Conservation (phyloP, 1,140 invertebrate genomes). For the Trachelipus rathkii region DNA sequence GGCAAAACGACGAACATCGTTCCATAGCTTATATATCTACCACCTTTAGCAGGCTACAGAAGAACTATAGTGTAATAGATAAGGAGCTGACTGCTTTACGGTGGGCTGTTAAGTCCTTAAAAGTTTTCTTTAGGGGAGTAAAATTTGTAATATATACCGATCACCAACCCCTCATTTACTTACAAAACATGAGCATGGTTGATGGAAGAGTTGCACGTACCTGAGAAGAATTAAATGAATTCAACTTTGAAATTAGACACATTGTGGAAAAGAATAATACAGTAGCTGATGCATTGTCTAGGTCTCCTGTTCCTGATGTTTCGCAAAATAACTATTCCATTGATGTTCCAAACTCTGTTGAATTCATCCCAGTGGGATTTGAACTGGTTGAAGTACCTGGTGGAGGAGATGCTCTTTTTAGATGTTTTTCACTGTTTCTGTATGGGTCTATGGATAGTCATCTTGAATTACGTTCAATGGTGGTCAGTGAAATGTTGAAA, state of each 20-base stretch:
- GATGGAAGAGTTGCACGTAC: background rate
- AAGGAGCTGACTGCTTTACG: background rate
- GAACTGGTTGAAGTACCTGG: too few species aligned
- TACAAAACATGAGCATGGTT: background rate
- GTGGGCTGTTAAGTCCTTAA: slow-evolving; percentile 13
- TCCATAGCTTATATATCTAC: slow-evolving; percentile 16
- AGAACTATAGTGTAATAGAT: background rate
- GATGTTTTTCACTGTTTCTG: too few species aligned
- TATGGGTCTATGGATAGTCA: too few species aligned
- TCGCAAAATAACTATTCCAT: too few species aligned
- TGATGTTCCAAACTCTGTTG: too few species aligned
- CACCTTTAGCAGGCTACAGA: background rate
- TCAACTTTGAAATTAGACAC: background rate
- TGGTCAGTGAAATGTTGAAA: too few species aligned
- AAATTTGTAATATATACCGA: slow-evolving; percentile 12
- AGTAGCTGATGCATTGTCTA: background rate
- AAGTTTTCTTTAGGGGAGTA: background rate
- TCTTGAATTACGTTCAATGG: too few species aligned
- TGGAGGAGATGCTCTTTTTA: too few species aligned
- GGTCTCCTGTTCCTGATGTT: background rate
- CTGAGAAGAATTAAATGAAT: background rate
- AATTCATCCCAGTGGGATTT: too few species aligned
- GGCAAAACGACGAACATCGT: background rate
- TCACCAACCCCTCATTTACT: background rate
- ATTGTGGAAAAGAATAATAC: background rate